Base-by-base conservation (phyloP, 2,888 invertebrate species). In the Adelphocoris suturalis region DNA sequence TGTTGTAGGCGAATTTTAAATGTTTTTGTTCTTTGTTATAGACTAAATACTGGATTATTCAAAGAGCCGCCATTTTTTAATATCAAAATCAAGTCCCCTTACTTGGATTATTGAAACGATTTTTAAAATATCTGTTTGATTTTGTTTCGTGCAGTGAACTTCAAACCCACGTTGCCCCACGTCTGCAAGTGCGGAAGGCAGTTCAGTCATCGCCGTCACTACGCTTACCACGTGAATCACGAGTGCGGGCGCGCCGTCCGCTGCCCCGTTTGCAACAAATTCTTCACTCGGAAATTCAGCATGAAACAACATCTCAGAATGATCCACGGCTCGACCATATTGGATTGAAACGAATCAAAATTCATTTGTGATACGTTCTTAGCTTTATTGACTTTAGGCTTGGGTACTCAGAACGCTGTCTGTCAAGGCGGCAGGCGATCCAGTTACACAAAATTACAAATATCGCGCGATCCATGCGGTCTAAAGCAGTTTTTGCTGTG, bases 231-330 rank as follows among this genome's bases (percentile, higher is more conserved):
- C 48, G 13, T 91, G 11, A 91, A 90, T 75, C 91, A 91, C 23
- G 91, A 92, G 87, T 92, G 92, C 89, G 91, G 94, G 90, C 87
- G 68, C 28, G 87, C 27, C 14, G 80, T 86, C 23, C 57, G 55
- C 27, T 90, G 90, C 23, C 78, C 86, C 0, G 85, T 57, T 23
- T 89, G 89, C 82, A 68, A 68, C n/a, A 90, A 90, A 84, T 52
- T 81, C 23, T 90, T 90, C 81, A 90, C 81, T 48, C 46, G 80
- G n/a, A 80, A 46, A 19, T 80, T 48, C 80, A 80, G 48, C 48
- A 46, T 80, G 46, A 80, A 48, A 80, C 46, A 48, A 46, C 80
- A 80, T 11, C n/a, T 80, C 16, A 37, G 48, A 28, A 46, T 80
- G 48, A 80, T 80, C 23, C 80, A 80, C 28, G 46, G 80, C 68